Base-by-base conservation (phyloP, 2,113 vertebrate species). In the Tauraco erythrolophus region DNA sequence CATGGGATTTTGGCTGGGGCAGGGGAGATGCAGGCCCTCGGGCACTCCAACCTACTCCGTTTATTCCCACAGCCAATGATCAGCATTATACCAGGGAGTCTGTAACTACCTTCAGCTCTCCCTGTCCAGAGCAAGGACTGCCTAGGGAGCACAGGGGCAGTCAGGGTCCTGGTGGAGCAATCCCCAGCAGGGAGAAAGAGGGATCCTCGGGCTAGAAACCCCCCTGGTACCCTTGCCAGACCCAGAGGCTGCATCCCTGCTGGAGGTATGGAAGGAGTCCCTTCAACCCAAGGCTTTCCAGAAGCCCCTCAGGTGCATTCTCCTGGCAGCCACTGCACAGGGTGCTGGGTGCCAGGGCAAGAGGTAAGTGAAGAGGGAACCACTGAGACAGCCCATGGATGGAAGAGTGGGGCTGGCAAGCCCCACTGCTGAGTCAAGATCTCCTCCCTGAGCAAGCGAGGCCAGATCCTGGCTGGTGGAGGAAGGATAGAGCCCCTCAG, bases 1-100 rank as follows among this genome's bases (percentile, higher is more conserved):
- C 4, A 0, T 0, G 0, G 31, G 60, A 31, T 89, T 28, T 41
- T 75, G n/a, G 21, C 51, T 8, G 14, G 68, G 50, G 27, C 37
- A 81, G 56, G n/a, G n/a, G 64, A 84, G 56, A 31, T 46, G 23
- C 60, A 61, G 46, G 37, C 28, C 51, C 65, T 72, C 10, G 2
- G 43, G 74, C 56, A 64, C n/a, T 28, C 2, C 0, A 4, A 46
- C 19, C 33, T 56, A 41, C 11, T 79, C 65, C 7, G 3, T 92
- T 90, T 79, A 31, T 96, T 95, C 70, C 65, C 65, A 45, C 64
- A 88, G 15, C 33, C 2, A 0, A 21, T 77, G 54, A 84, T 84
- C 70, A 94, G 17, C 60, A 57, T 78, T 54, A 51, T 95, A 28
- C 22, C 1, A 1, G 78, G 56, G 78, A 56, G 37, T 57, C 82